Percentiles rank a stretch among this genome's conserved stretches.
These are phyloP conservation scores for Eclectus roratus DNA, from an alignment of 2,113 vertebrate genomes.

Conservation along the genomic window DNA sequence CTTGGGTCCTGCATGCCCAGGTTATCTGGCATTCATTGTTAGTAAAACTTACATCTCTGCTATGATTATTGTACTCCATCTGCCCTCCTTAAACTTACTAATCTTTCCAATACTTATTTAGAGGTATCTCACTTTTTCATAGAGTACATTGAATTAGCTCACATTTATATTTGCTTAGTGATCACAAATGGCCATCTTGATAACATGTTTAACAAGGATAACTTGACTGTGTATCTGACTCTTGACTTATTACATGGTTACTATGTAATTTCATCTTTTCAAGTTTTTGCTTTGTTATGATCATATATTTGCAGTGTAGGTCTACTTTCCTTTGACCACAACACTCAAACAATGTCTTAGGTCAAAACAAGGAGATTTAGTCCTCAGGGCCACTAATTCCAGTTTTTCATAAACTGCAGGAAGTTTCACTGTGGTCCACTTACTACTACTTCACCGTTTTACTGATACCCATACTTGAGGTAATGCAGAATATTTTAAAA, in stretches of 20 bases:
- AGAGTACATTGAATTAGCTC: neutral
- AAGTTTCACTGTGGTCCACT: neutral
- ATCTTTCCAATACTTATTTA: neutral
- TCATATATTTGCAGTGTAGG: neutral
- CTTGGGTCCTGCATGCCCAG: neutral
- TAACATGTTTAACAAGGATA: neutral
- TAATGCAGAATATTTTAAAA: neutral
- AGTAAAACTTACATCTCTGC: neutral
- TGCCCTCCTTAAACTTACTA: neutral
- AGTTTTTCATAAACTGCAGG: neutral
- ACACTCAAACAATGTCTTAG: neutral
- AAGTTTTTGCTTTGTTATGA: neutral
- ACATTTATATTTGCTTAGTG: neutral
- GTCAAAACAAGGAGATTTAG: neutral
- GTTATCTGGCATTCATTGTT: neutral
- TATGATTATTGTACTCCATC: neutral
- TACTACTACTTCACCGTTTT: neutral
- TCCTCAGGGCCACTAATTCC: neutral
- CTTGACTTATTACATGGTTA: neutral
- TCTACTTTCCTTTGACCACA: neutral
- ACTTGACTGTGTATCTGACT: neutral
- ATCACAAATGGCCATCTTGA: neutral
- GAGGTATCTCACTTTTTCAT: neutral
- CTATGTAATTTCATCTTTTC: neutral
- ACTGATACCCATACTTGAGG: neutral